Evolutionary conservation across 1,140 invertebrate genomes (phyloP).

Genomic region (Bombus huntii): DNA sequence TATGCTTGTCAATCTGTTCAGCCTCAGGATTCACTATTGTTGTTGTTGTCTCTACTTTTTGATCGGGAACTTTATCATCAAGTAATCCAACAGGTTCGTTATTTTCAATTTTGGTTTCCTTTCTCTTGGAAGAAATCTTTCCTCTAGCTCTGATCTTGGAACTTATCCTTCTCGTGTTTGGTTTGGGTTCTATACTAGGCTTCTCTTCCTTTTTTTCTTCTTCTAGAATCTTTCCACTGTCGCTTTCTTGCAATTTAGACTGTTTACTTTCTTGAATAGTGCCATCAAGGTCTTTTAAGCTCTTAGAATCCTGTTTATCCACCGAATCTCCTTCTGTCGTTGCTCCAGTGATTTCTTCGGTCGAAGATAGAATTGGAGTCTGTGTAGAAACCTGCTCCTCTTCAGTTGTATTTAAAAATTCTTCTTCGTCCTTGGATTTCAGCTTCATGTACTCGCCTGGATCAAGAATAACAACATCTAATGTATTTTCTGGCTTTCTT

Average conservation of each 20-base stretch:
- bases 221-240: not conserved
- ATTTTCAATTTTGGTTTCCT: constrained; percentile 15
- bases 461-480: constrained; percentile 52
- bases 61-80: not conserved
- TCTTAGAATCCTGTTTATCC: not conserved
- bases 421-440: not conserved
- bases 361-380: constrained; percentile 2
- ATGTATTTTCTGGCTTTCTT: not conserved
- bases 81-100: not conserved
- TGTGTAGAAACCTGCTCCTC: constrained; percentile 16
- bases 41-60: not conserved
- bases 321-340: not conserved
- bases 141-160: constrained; percentile 35
- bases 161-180: constrained; percentile 24
- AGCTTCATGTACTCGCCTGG: not conserved
- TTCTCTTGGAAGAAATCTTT: constrained; percentile 44
- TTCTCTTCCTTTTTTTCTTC: not conserved
- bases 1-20: constrained; percentile 38
- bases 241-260: not conserved
- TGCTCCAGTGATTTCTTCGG: not conserved
- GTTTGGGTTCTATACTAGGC: not conserved
- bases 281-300: not conserved
- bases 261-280: not conserved
- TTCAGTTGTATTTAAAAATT: constrained; percentile 10
- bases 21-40: not conserved